These are phyloP conservation scores for Notospermus geniculatus DNA, from an alignment of 1,140 invertebrate genomes.

Conservation along the genomic window DNA sequence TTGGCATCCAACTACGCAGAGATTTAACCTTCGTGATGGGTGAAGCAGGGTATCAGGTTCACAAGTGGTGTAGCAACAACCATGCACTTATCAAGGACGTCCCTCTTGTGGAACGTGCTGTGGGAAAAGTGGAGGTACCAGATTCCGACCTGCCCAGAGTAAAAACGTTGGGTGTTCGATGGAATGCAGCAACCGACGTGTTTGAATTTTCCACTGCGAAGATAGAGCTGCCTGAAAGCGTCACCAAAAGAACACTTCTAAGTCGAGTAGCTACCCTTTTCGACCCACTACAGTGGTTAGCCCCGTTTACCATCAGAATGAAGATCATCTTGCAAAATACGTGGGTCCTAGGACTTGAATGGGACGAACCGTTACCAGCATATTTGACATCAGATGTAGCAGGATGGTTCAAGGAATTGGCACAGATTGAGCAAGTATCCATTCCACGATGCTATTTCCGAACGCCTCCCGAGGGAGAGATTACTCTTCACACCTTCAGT, in stretches of 20 bases:
- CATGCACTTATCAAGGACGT: too few relatives aligned
- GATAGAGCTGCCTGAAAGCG: neutral
- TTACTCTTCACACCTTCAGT: too few relatives aligned
- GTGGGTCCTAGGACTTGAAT: constrained; percentile 2
- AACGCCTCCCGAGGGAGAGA: too few relatives aligned
- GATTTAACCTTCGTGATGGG: too few relatives aligned
- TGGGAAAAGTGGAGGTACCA: too few relatives aligned
- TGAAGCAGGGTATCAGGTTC: too few relatives aligned
- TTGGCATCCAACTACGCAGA: neutral
- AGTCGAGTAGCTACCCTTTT: neutral
- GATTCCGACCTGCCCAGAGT: too few relatives aligned
- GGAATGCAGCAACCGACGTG: constrained; percentile 15
- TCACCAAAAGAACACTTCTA: constrained; percentile 1
- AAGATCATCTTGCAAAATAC: neutral
- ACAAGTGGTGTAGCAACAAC: too few relatives aligned
- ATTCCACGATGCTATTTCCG: neutral
- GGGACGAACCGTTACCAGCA: neutral
- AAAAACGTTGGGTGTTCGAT: neutral
- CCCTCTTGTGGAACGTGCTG: too few relatives aligned
- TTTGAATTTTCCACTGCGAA: constrained; percentile 3
- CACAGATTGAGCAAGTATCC: neutral
- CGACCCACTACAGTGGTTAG: neutral
- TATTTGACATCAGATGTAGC: too few relatives aligned
- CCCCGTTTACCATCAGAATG: neutral
- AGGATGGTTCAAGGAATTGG: neutral